Evolutionary conservation across 2,888 invertebrate genomes (phyloP).

Genomic region (Didymodactylos carnosus): DNA sequence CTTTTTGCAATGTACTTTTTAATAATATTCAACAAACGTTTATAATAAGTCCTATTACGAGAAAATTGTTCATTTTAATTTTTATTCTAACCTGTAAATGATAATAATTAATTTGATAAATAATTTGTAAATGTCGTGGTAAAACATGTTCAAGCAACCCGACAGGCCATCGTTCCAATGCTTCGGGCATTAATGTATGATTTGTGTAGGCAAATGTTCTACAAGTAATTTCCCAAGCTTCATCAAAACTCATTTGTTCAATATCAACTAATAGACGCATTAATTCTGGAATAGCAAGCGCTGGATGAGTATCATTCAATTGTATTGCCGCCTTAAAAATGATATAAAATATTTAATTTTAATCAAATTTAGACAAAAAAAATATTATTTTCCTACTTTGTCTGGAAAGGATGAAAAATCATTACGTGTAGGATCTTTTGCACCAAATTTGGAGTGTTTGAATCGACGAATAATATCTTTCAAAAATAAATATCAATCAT

Average conservation of each 20-base stretch:
- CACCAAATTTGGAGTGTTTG: constrained; percentile 76
- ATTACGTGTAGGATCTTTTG: constrained; percentile 64
- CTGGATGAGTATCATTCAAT: constrained; percentile 93
- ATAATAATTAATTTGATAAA: constrained; percentile 69
- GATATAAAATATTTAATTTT: background rate
- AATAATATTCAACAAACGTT: too few species aligned
- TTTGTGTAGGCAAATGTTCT: constrained; percentile 92
- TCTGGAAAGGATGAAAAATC: constrained; percentile 72
- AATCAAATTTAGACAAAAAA: background rate
- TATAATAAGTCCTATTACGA: background rate
- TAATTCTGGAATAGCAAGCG: constrained; percentile 84
- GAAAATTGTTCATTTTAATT: background rate
- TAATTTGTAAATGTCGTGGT: constrained; percentile 86
- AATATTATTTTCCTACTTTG: constrained; percentile 38
- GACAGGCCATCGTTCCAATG: constrained; percentile 77
- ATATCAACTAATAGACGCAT: constrained; percentile 79
- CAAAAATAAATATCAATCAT: too few species aligned
- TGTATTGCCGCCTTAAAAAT: constrained; percentile 55
- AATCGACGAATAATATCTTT: constrained; percentile 91
- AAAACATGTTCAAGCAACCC: constrained; percentile 59
- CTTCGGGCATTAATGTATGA: constrained; percentile 94
- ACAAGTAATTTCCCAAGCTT: constrained; percentile 70
- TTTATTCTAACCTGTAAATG: constrained; percentile 6
- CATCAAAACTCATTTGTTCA: constrained; percentile 68
- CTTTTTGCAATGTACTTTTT: too few species aligned